Conservation (phyloP, 2,888 invertebrate genomes). For the Erebia epiphron region DNA sequence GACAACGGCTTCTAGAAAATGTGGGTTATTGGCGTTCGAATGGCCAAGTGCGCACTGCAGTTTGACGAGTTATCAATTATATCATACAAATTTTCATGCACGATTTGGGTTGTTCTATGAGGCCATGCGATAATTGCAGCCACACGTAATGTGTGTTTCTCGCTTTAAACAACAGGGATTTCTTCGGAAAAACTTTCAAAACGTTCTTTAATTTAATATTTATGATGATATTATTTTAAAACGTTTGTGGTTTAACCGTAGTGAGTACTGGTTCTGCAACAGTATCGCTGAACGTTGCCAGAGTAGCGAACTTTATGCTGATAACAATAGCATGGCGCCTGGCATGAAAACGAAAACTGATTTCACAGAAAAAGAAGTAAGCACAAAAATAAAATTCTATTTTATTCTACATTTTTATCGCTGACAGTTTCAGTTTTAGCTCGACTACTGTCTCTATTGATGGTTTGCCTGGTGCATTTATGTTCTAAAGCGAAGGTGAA, state of each 20-base stretch:
- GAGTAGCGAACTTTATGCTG: slow-evolving; percentile 25
- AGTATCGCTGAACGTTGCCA: slow-evolving; percentile 21
- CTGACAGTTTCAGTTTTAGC: neutral
- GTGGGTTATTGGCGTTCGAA: no score
- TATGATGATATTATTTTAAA: slow-evolving; percentile 20
- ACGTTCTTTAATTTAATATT: slow-evolving; percentile 18
- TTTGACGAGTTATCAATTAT: no score
- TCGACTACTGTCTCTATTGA: neutral
- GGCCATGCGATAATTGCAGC: no score
- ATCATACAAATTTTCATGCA: no score
- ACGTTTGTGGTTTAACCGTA: slow-evolving; percentile 15
- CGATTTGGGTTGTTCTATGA: no score
- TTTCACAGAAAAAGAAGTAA: slow-evolving; percentile 6
- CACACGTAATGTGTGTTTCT: neutral
- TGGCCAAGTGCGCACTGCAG: no score
- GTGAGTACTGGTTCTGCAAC: slow-evolving; percentile 16
- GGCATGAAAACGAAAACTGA: slow-evolving; percentile 21
- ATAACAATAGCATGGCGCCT: slow-evolving; percentile 22
- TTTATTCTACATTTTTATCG: slow-evolving; percentile 43
- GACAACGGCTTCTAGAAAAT: no score
- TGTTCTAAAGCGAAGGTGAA: no score
- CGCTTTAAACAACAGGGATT: slow-evolving; percentile 5
- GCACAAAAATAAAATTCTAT: slow-evolving; percentile 46
- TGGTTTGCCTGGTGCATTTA: neutral
- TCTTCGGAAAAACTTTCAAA: slow-evolving; percentile 5